Evolutionary conservation across 2,113 vertebrate genomes (phyloP).

Genomic region (Etheostoma cragini): DNA sequence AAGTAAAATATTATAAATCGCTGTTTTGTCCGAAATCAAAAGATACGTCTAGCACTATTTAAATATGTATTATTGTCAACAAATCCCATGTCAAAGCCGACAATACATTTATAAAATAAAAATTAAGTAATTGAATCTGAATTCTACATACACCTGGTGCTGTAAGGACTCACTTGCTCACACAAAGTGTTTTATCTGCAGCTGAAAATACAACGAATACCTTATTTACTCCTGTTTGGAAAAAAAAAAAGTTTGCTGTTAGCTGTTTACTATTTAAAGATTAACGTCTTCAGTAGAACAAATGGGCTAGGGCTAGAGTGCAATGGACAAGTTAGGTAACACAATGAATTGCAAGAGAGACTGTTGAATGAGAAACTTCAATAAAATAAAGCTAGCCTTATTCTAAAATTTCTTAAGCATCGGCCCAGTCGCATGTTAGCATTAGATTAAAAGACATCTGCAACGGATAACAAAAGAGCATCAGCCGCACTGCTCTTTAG

Average conservation of each 20-base stretch:
- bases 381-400: neutral
- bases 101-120: too few species aligned
- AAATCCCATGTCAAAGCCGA: too few species aligned
- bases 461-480: neutral
- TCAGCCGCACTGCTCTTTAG: neutral
- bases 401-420: neutral
- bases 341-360: neutral
- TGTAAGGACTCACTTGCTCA: neutral
- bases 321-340: neutral
- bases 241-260: neutral
- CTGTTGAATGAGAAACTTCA: neutral
- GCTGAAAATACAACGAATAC: neutral
- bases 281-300: neutral
- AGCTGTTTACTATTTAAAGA: neutral
- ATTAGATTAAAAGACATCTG: neutral
- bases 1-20: neutral
- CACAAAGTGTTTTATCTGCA: neutral
- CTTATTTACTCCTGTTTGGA: neutral
- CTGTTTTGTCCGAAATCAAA: constrained; percentile 1
- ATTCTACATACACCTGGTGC: too few species aligned
- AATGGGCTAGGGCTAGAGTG: neutral
- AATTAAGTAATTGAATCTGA: too few species aligned
- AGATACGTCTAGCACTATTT: neutral
- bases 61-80: too few species aligned
- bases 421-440: neutral